Evolutionary conservation across 2,797 vertebrate genomes (phyloP).

Genomic region (Antennarius maculatus): DNA sequence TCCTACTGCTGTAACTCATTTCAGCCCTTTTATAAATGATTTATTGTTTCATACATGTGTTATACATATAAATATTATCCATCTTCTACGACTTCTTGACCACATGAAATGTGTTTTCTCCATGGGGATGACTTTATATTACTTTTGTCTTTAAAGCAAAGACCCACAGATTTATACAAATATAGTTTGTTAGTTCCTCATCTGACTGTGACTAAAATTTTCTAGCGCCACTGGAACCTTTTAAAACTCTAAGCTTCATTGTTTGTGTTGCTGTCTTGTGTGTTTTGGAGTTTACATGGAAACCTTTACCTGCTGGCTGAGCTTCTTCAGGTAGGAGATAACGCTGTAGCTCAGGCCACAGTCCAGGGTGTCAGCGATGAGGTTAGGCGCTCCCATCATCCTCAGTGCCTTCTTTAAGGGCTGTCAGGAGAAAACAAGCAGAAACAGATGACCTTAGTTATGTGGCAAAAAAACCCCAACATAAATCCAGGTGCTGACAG

Average conservation of each 20-base stretch:
- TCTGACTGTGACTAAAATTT: too few species aligned
- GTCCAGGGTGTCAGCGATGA: conserved; percentile 98
- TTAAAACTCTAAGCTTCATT: not conserved
- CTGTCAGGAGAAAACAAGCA: conserved; percentile 71
- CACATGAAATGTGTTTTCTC: too few species aligned
- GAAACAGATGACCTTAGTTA: conserved; percentile 11
- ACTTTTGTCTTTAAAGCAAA: too few species aligned
- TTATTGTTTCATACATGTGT: not conserved
- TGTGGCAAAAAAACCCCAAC: conserved; percentile 13
- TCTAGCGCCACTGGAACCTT: not conserved
- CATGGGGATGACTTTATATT: too few species aligned
- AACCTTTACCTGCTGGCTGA: conserved; percentile 95
- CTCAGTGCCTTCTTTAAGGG: conserved; percentile 98
- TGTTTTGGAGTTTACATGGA: not conserved
- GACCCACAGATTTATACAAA: too few species aligned
- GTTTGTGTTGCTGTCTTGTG: not conserved
- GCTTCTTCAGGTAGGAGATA: conserved; percentile 99
- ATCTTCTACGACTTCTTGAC: too few species aligned
- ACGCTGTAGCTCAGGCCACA: conserved; percentile 98
- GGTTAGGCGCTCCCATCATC: conserved; percentile 99
- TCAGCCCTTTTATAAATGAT: not conserved
- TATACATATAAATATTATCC: too few species aligned
- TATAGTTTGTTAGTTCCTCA: too few species aligned
- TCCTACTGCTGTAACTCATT: not conserved
- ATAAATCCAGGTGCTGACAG: not conserved